A percentile compares a stretch with the other conserved stretches of the same genome.
Evolutionary conservation across 2,888 invertebrate genomes (phyloP).

Genomic region (Formica aserva): DNA sequence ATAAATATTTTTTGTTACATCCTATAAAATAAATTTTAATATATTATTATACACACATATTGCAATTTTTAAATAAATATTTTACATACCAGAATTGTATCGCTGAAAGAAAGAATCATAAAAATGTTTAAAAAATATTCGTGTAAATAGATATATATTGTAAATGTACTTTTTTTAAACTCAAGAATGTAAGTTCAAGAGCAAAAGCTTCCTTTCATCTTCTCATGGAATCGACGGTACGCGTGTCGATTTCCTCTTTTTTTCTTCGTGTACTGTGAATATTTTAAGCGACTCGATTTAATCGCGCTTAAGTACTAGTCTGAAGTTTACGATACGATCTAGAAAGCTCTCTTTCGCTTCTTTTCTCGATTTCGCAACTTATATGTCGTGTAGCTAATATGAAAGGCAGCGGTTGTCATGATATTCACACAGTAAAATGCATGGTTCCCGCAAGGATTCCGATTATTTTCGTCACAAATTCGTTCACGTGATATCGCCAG

Average conservation of each 20-base stretch:
- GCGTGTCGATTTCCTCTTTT: background rate
- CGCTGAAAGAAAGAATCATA: background rate
- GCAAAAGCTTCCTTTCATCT: slow-evolving; percentile 25
- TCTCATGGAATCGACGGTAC: background rate
- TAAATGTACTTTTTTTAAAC: slow-evolving; percentile 15
- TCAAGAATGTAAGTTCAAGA: slow-evolving; percentile 3
- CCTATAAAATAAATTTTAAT: background rate
- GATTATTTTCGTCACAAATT: slow-evolving; percentile 2
- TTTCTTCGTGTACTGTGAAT: background rate
- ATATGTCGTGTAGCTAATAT: background rate
- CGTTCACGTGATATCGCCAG: slow-evolving; percentile 1
- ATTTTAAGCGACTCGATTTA: slow-evolving; percentile 32
- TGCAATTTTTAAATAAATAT: slow-evolving; percentile 6
- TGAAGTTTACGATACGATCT: slow-evolving; percentile 3
- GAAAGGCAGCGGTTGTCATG: slow-evolving; percentile 29
- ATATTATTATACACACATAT: background rate
- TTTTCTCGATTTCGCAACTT: background rate
- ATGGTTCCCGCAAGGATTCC: background rate
- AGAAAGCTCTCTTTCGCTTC: background rate
- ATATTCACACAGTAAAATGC: slow-evolving; percentile 16
- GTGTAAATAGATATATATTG: background rate
- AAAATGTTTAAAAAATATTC: slow-evolving; percentile 16
- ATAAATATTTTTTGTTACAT: background rate
- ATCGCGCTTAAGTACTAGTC: slow-evolving; percentile 23
- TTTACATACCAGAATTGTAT: background rate